Percentiles rank a stretch among this genome's conserved stretches.
Conservation (phyloP, 2,888 invertebrate species). For the Leucania comma region DNA sequence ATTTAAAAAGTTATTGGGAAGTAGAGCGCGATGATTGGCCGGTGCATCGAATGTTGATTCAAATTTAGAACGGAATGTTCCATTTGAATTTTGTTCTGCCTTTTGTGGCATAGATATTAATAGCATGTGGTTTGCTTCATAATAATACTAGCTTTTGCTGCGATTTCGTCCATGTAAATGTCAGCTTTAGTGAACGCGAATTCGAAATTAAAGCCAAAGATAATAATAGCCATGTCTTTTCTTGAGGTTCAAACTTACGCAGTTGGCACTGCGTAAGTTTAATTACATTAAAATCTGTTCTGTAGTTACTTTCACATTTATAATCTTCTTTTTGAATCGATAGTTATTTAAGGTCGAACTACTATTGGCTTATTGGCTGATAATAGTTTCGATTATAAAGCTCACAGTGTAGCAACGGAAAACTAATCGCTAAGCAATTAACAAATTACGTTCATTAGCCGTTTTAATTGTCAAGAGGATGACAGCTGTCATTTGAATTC, state of each 20-base stretch:
- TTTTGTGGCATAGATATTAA: constrained; percentile 10
- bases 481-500: background rate
- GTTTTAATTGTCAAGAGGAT: constrained; percentile 3
- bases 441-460: background rate
- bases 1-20: constrained; percentile 13
- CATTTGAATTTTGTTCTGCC: background rate
- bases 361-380: background rate
- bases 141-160: background rate
- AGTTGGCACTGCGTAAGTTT: too few relatives aligned
- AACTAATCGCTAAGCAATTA: background rate
- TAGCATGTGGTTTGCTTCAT: background rate
- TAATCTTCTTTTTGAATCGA: too few relatives aligned
- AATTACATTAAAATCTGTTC: too few relatives aligned
- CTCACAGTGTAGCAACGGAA: background rate
- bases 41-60: constrained; percentile 6
- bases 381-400: background rate
- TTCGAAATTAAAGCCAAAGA: too few relatives aligned
- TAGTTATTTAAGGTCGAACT: background rate
- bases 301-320: too few relatives aligned
- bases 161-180: too few relatives aligned
- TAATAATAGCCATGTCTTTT: too few relatives aligned
- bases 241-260: too few relatives aligned
- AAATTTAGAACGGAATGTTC: background rate
- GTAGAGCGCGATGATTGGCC: constrained; percentile 16
- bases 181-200: too few relatives aligned